Evolutionary conservation across 2,888 invertebrate species (phyloP).

Genomic region (Bombylius major): DNA sequence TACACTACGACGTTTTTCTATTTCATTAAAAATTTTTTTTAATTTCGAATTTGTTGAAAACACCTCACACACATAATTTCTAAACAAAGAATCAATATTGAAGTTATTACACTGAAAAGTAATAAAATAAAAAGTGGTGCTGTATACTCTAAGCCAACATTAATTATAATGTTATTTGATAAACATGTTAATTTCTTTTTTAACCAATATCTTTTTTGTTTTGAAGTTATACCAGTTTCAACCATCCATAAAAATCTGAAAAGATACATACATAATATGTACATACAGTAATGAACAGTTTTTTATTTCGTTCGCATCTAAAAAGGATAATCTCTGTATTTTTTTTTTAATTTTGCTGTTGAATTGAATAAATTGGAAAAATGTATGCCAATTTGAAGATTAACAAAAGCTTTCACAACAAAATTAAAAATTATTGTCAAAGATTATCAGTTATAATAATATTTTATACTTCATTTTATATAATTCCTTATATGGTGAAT

Average conservation of each 20-base stretch:
- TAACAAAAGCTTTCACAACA: no score
- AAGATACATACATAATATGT: not conserved
- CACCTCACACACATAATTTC: no score
- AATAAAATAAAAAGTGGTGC: slow-evolving; percentile 30
- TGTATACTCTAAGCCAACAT: slow-evolving; percentile 31
- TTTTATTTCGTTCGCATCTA: no score
- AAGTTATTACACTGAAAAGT: slow-evolving; percentile 10
- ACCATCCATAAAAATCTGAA: slow-evolving; percentile 23
- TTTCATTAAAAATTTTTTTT: no score
- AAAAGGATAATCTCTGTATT: no score
- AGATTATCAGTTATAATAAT: no score
- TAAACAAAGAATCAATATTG: not conserved
- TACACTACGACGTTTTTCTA: no score
- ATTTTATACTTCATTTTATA: slow-evolving; percentile 19
- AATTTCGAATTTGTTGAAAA: no score
- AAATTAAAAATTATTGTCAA: no score
- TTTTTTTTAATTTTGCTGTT: no score
- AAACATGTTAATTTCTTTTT: slow-evolving; percentile 24
- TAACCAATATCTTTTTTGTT: slow-evolving; percentile 26
- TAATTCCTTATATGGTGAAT: slow-evolving; percentile 28
- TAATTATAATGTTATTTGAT: slow-evolving; percentile 23
- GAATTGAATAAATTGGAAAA: no score
- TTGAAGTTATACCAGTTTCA: slow-evolving; percentile 27
- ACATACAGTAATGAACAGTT: not conserved
- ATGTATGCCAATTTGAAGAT: no score